A percentile compares a stretch with the other conserved stretches of the same genome.
These are phyloP conservation scores for Poeciliopsis paucimaculata DNA, from an alignment of 2,797 vertebrate species.

Conservation along the genomic window DNA sequence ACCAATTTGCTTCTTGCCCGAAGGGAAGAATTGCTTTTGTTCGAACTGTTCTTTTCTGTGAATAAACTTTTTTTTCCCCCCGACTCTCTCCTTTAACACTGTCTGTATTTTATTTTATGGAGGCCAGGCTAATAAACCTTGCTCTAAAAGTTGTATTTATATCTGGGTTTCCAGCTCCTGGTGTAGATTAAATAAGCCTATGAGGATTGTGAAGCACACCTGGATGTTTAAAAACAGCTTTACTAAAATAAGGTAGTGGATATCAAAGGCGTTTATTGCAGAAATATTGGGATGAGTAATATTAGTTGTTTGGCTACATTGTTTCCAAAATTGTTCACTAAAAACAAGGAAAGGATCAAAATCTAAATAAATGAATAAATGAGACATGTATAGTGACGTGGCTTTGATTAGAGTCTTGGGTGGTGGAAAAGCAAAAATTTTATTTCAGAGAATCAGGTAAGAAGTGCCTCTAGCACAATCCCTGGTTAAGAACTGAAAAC, in stretches of 20 bases:
- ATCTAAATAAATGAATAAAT: neutral
- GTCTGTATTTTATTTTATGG: neutral
- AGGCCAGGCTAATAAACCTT: neutral
- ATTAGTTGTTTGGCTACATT: neutral
- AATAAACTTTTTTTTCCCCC: neutral
- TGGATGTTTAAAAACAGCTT: neutral
- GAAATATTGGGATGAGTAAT: neutral
- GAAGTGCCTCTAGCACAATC: neutral
- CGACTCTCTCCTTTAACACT: neutral
- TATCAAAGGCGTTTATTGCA: neutral
- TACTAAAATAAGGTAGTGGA: neutral
- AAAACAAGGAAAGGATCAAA: neutral
- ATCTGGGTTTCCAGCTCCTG: neutral
- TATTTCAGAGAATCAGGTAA: neutral
- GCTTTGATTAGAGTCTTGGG: neutral
- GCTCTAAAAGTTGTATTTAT: neutral
- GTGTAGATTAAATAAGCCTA: neutral
- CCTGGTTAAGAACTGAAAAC: neutral
- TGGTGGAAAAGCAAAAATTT: neutral
- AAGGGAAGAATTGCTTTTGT: neutral
- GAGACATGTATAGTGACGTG: neutral
- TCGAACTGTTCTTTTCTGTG: neutral
- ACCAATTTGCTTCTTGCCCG: neutral
- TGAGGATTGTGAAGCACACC: neutral
- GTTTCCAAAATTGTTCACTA: neutral